phyloP scores from a whole-genome alignment of 2,113 vertebrate species.

The Brachyhypopomus occidentalis region DNA sequence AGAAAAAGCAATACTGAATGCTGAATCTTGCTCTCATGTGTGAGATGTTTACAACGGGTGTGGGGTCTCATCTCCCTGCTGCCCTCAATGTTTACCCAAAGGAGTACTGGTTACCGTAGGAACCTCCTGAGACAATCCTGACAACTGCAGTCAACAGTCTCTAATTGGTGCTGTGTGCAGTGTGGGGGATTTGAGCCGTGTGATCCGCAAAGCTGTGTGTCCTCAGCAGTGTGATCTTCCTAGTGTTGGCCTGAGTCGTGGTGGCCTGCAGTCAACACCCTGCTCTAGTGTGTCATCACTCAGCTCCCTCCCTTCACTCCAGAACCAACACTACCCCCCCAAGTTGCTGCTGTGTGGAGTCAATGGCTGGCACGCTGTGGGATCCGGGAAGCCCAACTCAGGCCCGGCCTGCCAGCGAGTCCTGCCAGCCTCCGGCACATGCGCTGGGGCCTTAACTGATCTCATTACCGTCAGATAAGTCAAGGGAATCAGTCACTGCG shows the following conservation, averaged over 20 bases:
- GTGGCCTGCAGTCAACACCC: background rate
- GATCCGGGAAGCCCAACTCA: background rate
- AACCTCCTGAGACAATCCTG: conserved; percentile 9
- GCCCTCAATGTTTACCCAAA: conserved; percentile 7
- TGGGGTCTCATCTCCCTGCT: background rate
- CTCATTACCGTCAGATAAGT: conserved; percentile 25
- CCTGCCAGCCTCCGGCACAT: conserved; percentile 29
- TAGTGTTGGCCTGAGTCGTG: conserved; percentile 34
- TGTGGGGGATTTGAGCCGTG: conserved; percentile 21
- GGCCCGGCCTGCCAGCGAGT: conserved; percentile 3
- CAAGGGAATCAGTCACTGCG: conserved; percentile 22
- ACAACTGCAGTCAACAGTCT: conserved; percentile 31
- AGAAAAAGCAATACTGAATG: background rate
- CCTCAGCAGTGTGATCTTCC: conserved; percentile 15
- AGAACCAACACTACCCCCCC: background rate
- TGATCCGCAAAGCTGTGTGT: conserved; percentile 11
- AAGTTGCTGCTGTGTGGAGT: background rate
- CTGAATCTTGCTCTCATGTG: conserved; percentile 2
- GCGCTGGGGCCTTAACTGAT: conserved; percentile 30
- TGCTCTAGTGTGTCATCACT: conserved; percentile 9
- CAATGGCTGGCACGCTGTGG: background rate
- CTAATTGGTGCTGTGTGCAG: conserved; percentile 37
- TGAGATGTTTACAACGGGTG: background rate
- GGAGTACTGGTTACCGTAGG: conserved; percentile 32
- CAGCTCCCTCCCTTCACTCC: conserved; percentile 2